phyloP scores from a whole-genome alignment of 2,113 vertebrate species.

The Penelope pileata region DNA sequence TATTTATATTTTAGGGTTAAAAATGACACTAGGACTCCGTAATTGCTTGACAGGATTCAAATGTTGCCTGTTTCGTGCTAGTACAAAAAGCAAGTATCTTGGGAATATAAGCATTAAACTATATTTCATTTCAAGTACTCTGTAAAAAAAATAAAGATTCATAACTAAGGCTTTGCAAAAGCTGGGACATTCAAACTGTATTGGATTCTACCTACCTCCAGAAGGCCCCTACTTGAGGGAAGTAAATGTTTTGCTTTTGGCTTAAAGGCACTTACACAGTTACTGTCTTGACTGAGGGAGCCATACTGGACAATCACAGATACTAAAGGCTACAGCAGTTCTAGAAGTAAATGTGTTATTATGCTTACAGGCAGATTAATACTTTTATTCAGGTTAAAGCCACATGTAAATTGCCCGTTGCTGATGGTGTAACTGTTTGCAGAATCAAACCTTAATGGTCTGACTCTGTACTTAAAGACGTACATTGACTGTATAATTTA shows the following conservation, averaged over 20 bases:
- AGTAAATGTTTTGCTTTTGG: background rate
- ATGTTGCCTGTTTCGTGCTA: background rate
- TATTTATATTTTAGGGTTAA: slow-evolving; percentile 26
- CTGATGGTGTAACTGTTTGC: background rate
- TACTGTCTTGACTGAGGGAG: background rate
- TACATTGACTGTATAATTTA: background rate
- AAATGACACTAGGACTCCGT: background rate
- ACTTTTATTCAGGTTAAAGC: background rate
- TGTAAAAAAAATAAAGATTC: background rate
- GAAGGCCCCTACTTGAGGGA: background rate
- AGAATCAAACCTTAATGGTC: background rate
- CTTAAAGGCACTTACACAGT: background rate
- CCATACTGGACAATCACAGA: background rate
- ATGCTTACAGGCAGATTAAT: background rate
- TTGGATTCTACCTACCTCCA: background rate
- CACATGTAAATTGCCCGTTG: background rate
- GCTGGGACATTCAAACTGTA: background rate
- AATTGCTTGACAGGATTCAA: slow-evolving; percentile 22
- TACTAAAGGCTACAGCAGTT: background rate
- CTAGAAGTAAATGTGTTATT: background rate
- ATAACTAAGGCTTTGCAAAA: background rate
- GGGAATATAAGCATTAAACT: background rate
- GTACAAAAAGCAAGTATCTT: background rate
- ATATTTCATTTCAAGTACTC: background rate
- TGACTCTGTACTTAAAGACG: background rate